These are phyloP conservation scores for Erinaceus europaeus DNA, from an alignment of 2,113 vertebrate species.

Conservation along the genomic window DNA sequence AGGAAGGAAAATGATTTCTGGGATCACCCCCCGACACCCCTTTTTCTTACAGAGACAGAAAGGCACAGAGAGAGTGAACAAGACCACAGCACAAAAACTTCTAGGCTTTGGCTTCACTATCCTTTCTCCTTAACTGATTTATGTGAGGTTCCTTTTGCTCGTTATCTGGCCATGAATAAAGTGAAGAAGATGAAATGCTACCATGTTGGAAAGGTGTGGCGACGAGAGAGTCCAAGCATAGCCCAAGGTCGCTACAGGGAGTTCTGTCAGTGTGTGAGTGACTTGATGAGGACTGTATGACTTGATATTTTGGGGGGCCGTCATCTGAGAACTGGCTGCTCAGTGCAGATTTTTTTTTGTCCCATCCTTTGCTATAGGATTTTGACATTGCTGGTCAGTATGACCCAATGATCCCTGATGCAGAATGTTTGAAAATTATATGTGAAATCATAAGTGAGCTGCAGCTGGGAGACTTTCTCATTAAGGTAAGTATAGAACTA, in stretches of 20 bases:
- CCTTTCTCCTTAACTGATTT: constrained; percentile 81
- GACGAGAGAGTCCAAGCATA: constrained; percentile 91
- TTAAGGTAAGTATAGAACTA: constrained; percentile 85
- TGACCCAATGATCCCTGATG: constrained; percentile 96
- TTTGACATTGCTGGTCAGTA: constrained; percentile 96
- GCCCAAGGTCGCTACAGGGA: constrained; percentile 92
- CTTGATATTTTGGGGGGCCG: neutral
- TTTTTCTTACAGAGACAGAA: neutral
- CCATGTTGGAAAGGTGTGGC: constrained; percentile 93
- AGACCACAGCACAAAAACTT: neutral
- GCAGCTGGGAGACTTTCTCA: constrained; percentile 89
- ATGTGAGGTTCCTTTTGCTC: constrained; percentile 91
- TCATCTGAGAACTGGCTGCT: neutral
- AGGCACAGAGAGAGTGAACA: too few species aligned
- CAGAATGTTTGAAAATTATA: constrained; percentile 94
- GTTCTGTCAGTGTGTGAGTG: constrained; percentile 97
- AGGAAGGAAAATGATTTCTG: neutral
- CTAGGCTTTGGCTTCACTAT: neutral
- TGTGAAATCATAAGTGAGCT: constrained; percentile 91
- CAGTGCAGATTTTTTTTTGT: neutral
- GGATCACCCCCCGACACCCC: too few species aligned
- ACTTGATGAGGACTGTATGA: neutral
- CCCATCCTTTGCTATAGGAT: constrained; percentile 82
- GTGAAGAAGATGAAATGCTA: constrained; percentile 93
- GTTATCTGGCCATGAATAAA: constrained; percentile 94